Conservation (phyloP, 2,888 invertebrate species). For the Synergus laeviventris region DNA sequence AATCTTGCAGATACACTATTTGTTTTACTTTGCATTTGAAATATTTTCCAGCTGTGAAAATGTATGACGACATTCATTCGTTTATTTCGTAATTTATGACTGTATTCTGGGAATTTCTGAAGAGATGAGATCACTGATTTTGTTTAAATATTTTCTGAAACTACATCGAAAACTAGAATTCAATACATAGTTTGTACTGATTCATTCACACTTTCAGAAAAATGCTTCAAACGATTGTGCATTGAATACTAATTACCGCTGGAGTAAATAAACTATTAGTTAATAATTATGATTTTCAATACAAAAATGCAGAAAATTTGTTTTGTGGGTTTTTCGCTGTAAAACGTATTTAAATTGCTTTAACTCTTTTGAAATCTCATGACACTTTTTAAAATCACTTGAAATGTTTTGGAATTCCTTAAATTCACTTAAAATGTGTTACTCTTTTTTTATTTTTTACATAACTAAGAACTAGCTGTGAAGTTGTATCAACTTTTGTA, state of each 20-base stretch:
- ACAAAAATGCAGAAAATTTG: not conserved
- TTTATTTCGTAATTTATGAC: conserved; percentile 13
- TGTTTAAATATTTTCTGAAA: conserved; percentile 26
- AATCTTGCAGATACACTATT: conserved; percentile 16
- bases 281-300: conserved; percentile 1
- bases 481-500: no score
- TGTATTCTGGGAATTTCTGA: conserved; percentile 15
- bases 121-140: conserved; percentile 31
- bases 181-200: conserved; percentile 22
- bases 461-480: no score
- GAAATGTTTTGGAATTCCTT: no score
- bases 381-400: no score
- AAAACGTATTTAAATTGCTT: not conserved
- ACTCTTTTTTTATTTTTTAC: no score
- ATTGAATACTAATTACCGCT: conserved; percentile 12
- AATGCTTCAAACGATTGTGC: not conserved
- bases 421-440: no score
- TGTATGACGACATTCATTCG: conserved; percentile 3
- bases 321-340: not conserved
- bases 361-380: no score
- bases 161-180: conserved; percentile 21
- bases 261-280: conserved; percentile 1
- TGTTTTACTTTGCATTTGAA: conserved; percentile 8
- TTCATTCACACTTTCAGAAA: conserved; percentile 4
- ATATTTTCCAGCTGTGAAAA: conserved; percentile 23